A percentile compares a stretch with the other conserved stretches of the same genome.
phyloP scores from a whole-genome alignment of 2,113 vertebrate species.

The Coturnix japonica region DNA sequence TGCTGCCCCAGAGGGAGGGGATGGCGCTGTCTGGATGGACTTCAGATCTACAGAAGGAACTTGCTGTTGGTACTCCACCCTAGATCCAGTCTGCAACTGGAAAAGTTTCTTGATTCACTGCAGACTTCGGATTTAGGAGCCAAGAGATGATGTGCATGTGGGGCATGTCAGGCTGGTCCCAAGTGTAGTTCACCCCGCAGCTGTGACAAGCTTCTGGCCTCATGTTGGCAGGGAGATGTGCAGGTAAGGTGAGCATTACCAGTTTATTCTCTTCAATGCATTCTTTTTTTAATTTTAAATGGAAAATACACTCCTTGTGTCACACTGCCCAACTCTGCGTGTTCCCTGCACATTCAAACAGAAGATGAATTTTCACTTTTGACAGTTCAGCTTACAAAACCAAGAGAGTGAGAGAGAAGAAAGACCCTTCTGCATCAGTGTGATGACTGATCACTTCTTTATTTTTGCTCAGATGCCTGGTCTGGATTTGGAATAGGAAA shows the following conservation, averaged over 20 bases:
- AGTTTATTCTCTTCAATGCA: neutral
- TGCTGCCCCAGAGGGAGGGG: neutral
- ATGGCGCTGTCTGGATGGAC: neutral
- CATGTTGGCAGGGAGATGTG: neutral
- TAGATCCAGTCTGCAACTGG: neutral
- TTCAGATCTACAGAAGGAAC: neutral
- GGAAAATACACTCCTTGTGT: neutral
- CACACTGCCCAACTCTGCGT: neutral
- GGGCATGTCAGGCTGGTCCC: neutral
- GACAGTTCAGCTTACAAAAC: neutral
- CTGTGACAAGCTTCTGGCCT: neutral
- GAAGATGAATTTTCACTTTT: neutral
- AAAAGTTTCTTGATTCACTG: neutral
- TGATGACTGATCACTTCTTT: neutral
- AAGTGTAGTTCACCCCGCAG: neutral
- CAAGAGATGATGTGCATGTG: neutral
- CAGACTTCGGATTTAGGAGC: neutral
- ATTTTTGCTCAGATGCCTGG: neutral
- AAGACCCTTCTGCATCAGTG: neutral
- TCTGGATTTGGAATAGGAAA: conserved; percentile 54
- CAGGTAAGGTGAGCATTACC: neutral
- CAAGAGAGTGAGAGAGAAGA: neutral
- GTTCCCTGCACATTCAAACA: neutral
- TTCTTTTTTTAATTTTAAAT: neutral
- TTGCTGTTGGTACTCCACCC: neutral